A percentile compares a stretch with the other conserved stretches of the same genome.
phyloP scores from a whole-genome alignment of 2,113 vertebrate genomes.

The Hemichromis elongatus region DNA sequence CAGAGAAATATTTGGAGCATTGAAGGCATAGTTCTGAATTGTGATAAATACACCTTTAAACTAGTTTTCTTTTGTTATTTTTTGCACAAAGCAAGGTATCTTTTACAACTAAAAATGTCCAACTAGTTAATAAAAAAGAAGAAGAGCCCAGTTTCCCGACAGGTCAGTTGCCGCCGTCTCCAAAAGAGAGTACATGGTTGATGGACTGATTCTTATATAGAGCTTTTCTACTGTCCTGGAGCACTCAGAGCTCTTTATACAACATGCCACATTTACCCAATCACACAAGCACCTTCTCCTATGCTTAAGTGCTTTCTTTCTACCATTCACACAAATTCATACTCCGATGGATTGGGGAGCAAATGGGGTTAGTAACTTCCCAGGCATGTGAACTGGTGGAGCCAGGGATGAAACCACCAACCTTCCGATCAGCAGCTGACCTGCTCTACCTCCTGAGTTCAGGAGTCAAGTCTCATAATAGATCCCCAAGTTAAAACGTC shows the following conservation, averaged over 20 bases:
- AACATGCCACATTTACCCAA: background rate
- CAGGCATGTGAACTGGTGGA: background rate
- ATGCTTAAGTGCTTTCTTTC: background rate
- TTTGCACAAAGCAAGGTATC: background rate
- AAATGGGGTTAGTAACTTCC: background rate
- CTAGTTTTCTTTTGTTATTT: background rate
- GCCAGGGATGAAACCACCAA: background rate
- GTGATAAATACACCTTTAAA: background rate
- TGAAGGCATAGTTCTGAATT: background rate
- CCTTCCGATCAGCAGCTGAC: background rate
- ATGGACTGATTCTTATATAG: background rate
- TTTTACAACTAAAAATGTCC: background rate
- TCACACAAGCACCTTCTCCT: background rate
- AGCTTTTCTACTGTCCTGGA: background rate
- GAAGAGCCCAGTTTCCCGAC: background rate
- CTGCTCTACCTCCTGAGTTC: background rate
- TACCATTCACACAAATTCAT: background rate
- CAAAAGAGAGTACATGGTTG: background rate
- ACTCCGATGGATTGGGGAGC: background rate
- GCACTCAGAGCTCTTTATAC: background rate
- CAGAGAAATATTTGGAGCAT: background rate
- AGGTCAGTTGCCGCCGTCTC: background rate
- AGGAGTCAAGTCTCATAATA: background rate
- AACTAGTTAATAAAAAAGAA: background rate
- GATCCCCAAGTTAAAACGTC: background rate